phyloP scores from a whole-genome alignment of 2,888 invertebrate genomes.

The Aspidiotus rigidus region DNA sequence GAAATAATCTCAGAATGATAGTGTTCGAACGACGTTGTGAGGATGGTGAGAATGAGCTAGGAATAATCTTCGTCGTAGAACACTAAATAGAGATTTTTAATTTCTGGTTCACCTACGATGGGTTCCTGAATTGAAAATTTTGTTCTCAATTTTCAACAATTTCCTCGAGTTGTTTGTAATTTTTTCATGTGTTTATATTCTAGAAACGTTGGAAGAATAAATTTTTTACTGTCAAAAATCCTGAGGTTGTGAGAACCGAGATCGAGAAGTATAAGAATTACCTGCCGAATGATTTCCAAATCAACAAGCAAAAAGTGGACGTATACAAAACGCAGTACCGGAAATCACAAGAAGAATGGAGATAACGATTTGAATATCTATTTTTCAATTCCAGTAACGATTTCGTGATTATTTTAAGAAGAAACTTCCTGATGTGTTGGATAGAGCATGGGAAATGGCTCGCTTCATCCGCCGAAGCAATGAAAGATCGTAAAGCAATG shows the following conservation, averaged over 20 bases:
- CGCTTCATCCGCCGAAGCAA: slow-evolving; percentile 1
- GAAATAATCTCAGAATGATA: slow-evolving; percentile 1
- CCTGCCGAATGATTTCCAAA: slow-evolving; percentile 2
- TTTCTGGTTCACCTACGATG: slow-evolving; percentile 2
- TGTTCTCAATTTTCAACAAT: slow-evolving; percentile 1
- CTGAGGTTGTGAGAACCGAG: slow-evolving; percentile 3
- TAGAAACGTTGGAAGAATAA: slow-evolving; percentile 1
- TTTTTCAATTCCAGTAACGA: slow-evolving; percentile 1
- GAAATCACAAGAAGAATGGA: slow-evolving; percentile 1
- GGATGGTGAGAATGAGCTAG: slow-evolving; percentile 2
- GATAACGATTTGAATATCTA: neutral
- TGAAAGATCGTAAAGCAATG: neutral
- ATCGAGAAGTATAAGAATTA: slow-evolving; percentile 1
- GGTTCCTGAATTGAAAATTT: slow-evolving; percentile 1
- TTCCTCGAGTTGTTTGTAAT: slow-evolving; percentile 1
- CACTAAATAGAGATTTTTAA: slow-evolving; percentile 1
- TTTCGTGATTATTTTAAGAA: slow-evolving; percentile 1
- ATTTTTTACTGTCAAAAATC: neutral
- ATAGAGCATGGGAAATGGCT: slow-evolving; percentile 2
- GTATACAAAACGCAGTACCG: slow-evolving; percentile 2
- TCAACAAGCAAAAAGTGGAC: slow-evolving; percentile 2
- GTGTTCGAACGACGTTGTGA: slow-evolving; percentile 1
- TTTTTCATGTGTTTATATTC: slow-evolving; percentile 1
- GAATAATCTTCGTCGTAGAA: slow-evolving; percentile 1
- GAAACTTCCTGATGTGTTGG: slow-evolving; percentile 2